Percentiles rank a stretch among this genome's conserved stretches.
Conservation (phyloP, 2,797 vertebrate species). For the Protonibea diacanthus region DNA sequence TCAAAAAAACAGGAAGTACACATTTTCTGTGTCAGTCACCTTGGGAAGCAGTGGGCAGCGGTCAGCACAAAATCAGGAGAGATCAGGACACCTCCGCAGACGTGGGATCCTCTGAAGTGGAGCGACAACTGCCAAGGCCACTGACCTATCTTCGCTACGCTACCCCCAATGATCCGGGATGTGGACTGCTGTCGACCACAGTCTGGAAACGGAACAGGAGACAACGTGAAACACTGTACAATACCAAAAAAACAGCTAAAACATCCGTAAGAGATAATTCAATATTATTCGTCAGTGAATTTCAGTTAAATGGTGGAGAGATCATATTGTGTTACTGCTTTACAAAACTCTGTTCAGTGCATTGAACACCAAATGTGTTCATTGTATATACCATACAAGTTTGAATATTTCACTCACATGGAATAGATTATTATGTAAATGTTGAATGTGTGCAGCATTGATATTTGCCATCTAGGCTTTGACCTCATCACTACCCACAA, state of each 20-base stretch:
- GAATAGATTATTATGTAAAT: neutral
- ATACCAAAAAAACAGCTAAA: neutral
- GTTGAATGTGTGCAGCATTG: neutral
- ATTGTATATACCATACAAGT: neutral
- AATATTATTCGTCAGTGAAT: neutral
- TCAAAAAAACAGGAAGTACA: neutral
- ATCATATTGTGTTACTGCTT: no score
- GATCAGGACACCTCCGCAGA: slow-evolving; percentile 92
- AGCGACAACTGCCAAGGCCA: slow-evolving; percentile 96
- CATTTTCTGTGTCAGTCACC: slow-evolving; percentile 79
- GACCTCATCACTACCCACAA: neutral
- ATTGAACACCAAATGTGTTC: neutral
- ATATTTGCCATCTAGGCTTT: neutral
- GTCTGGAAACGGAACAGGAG: slow-evolving; percentile 78
- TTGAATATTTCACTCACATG: neutral
- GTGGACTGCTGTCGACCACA: slow-evolving; percentile 86
- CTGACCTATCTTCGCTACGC: slow-evolving; percentile 76
- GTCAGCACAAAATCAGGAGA: slow-evolving; percentile 89
- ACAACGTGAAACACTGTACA: neutral
- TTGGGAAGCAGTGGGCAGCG: slow-evolving; percentile 93
- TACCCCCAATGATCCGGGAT: slow-evolving; percentile 91
- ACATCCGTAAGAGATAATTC: neutral
- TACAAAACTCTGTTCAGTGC: neutral
- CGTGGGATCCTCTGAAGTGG: slow-evolving; percentile 78
- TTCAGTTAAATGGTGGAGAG: neutral